Evolutionary conservation across 2,888 invertebrate genomes (phyloP).

Genomic region (Glyphotaelius pellucidus): DNA sequence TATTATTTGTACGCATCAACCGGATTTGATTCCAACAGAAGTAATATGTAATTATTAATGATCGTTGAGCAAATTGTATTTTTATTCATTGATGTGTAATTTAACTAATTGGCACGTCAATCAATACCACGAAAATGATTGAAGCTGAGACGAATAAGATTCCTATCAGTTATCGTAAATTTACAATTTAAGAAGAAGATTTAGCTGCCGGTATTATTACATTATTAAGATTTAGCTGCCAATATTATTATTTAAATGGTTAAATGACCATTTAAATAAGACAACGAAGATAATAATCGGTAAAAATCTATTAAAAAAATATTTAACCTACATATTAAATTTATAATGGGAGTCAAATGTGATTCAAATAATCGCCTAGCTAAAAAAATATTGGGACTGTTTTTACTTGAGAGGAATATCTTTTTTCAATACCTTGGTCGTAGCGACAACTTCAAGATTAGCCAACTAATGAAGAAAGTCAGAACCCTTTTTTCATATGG

Average conservation of each 20-base stretch:
- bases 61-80: not conserved
- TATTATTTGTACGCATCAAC: not conserved
- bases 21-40: not conserved
- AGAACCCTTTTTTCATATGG: no score
- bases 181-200: not conserved
- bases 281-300: not conserved
- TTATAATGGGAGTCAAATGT: no score
- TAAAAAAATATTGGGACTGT: no score
- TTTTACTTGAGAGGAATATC: no score
- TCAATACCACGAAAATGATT: not conserved
- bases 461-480: no score
- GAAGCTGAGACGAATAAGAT: not conserved
- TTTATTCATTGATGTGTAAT: not conserved
- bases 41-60: not conserved
- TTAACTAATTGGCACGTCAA: slow-evolving; percentile 2
- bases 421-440: no score
- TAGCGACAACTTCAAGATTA: no score
- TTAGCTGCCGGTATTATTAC: not conserved
- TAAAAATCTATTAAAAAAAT: not conserved
- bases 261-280: not conserved
- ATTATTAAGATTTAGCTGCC: not conserved
- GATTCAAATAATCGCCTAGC: no score
- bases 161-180: not conserved
- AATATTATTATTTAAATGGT: not conserved
- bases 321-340: no score